phyloP scores from a whole-genome alignment of 2,113 vertebrate genomes.

The Alosa alosa region DNA sequence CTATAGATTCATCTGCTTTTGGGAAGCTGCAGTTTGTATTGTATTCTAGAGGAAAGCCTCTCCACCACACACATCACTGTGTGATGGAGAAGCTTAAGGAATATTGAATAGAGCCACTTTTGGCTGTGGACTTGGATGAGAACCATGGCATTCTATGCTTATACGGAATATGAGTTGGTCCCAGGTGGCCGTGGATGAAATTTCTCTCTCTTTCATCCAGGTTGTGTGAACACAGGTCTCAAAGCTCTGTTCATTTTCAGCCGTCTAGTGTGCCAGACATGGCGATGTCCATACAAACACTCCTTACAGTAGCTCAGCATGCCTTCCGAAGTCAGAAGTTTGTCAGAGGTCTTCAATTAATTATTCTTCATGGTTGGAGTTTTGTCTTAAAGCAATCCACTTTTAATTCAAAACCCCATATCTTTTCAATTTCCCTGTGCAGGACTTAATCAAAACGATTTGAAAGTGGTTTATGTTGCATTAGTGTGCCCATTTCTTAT shows the following conservation, averaged over 20 bases:
- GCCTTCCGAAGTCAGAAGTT: background rate
- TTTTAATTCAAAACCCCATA: constrained; percentile 14
- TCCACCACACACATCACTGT: background rate
- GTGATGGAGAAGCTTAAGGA: background rate
- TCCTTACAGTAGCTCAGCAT: background rate
- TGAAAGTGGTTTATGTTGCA: background rate
- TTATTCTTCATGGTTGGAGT: background rate
- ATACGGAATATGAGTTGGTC: background rate
- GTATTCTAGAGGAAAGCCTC: background rate
- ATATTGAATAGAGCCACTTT: background rate
- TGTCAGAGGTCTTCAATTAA: background rate
- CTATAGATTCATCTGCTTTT: background rate
- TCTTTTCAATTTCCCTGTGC: background rate
- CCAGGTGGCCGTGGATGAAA: background rate
- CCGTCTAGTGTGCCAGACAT: background rate
- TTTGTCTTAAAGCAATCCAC: background rate
- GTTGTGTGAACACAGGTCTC: background rate
- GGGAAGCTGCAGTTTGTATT: background rate
- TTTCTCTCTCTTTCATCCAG: background rate
- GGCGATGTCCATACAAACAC: background rate
- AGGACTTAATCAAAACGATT: constrained; percentile 24
- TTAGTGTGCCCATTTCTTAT: constrained; percentile 1
- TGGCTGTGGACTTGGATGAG: background rate
- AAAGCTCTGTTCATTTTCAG: constrained; percentile 3
- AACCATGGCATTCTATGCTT: background rate